Evolutionary conservation across 2,113 vertebrate genomes (phyloP), one percentile per base, ranked within the genome.

Genomic region (Pelodiscus sinensis): DNA sequence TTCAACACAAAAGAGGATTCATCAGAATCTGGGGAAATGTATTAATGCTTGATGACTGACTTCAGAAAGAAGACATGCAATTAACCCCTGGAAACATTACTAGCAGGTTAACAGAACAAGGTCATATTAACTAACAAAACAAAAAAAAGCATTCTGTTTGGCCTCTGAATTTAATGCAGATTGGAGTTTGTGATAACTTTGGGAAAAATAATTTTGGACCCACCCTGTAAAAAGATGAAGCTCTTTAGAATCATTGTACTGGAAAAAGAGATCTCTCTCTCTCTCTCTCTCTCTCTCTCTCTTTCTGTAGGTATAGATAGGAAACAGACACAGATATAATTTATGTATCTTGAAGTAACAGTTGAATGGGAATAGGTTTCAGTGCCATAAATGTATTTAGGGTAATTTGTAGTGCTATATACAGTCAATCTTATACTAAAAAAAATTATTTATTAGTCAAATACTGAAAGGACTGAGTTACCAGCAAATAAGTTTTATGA

Each of bases 401-500:
- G 68, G 54, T 86, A 79, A 21, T 75, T 79, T 88, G 58, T 55
- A 91, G 25, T 81, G 88, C 58, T 78, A 25, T 58, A 65, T 79
- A n/a, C 14, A 38, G 54, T 88, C 86, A 77, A 54, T 77, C 21
- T 73, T 79, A n/a, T n/a, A 52, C 51, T 65, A 58, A n/a, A 92
- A 94, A 77, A 94, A 94, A 31, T 83, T 60, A 50, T 71, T 52
- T 24, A 79, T 91, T 95, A 78, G 86, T 84, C 80, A 95, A 95
- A 96, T 88, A 88, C 9, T 60, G 25, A 94, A 86, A 89, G 87
- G 89, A 87, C 68, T 58, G 87, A 90, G 93, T 93, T 75, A 73
- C 3, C 27, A 88, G 51, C 83, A 86, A 85, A 84, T 93, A 92
- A 93, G 91, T 94, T 92, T 87, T 85, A 84, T 85, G 87, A 96